These are phyloP conservation scores for Cirrhinus mrigala DNA, from an alignment of 2,797 vertebrate species.

Conservation along the genomic window DNA sequence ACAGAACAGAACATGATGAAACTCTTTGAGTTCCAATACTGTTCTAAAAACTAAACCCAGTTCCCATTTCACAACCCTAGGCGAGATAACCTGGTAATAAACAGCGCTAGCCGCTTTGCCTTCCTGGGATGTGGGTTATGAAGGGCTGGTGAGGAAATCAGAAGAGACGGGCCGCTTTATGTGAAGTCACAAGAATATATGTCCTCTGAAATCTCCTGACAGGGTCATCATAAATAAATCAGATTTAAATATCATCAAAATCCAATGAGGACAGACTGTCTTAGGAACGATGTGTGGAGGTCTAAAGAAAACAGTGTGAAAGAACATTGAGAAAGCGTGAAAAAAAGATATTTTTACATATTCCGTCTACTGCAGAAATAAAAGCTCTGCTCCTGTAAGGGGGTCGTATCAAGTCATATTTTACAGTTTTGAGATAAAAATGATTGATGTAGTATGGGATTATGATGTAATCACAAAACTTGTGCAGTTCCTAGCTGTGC, in stretches of 20 bases:
- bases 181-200: conserved; percentile 40
- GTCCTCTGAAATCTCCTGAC: conserved; percentile 34
- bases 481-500: not conserved
- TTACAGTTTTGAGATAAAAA: not conserved
- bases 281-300: not conserved
- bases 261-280: conserved; percentile 24
- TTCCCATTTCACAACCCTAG: not conserved
- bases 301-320: not conserved
- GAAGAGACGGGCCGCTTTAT: conserved; percentile 24
- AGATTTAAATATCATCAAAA: conserved; percentile 48
- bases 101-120: not conserved
- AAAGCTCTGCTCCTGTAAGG: not conserved
- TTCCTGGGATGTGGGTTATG: conserved; percentile 25
- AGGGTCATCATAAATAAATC: conserved; percentile 40
- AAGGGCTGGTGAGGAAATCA: conserved; percentile 36
- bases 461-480: not conserved
- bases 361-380: not conserved
- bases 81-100: not conserved
- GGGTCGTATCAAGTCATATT: not conserved
- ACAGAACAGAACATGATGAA: not conserved
- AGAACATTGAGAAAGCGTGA: not conserved
- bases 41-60: not conserved
- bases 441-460: not conserved
- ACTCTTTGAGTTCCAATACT: not conserved
- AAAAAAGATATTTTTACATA: not conserved